Evolutionary conservation across 2,888 invertebrate genomes (phyloP).

Genomic region (Automeris io): DNA sequence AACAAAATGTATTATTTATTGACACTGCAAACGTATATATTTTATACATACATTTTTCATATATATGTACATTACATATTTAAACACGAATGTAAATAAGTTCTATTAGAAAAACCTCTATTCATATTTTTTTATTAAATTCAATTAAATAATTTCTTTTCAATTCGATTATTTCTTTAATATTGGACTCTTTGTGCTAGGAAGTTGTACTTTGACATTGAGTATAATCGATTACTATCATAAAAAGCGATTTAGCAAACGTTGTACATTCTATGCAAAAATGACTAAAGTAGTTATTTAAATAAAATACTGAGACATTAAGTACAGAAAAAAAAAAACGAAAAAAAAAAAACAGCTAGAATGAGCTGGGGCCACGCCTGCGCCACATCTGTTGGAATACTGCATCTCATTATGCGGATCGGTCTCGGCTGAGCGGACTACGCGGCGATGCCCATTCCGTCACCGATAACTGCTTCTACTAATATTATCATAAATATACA

Average conservation of each 20-base stretch:
- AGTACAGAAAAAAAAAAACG: conserved; percentile 35
- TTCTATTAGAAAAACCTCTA: too few species aligned
- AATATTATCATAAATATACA: conserved; percentile 31
- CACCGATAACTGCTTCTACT: conserved; percentile 36
- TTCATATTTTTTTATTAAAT: too few species aligned
- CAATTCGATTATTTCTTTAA: too few species aligned
- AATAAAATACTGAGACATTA: conserved; percentile 15
- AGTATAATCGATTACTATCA: background rate
- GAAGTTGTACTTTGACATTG: background rate
- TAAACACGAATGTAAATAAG: too few species aligned
- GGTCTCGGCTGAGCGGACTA: conserved; percentile 58
- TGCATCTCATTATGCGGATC: conserved; percentile 69
- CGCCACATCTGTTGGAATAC: conserved; percentile 69
- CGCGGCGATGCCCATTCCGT: conserved; percentile 26
- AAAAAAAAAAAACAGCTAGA: conserved; percentile 56
- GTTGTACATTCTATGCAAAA: conserved; percentile 5
- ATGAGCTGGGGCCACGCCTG: conserved; percentile 60
- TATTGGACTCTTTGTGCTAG: too few species aligned
- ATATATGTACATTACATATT: too few species aligned
- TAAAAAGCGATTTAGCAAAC: too few species aligned
- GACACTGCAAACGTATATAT: too few species aligned
- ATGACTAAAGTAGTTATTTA: conserved; percentile 22
- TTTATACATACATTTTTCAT: too few species aligned
- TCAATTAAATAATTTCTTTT: too few species aligned
- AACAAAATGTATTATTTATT: too few species aligned